Percentiles rank a stretch among this genome's conserved stretches.
Evolutionary conservation across 92 coral and sea anemone species (phyloP).

Genomic region (Chrysogorgia sp.): DNA sequence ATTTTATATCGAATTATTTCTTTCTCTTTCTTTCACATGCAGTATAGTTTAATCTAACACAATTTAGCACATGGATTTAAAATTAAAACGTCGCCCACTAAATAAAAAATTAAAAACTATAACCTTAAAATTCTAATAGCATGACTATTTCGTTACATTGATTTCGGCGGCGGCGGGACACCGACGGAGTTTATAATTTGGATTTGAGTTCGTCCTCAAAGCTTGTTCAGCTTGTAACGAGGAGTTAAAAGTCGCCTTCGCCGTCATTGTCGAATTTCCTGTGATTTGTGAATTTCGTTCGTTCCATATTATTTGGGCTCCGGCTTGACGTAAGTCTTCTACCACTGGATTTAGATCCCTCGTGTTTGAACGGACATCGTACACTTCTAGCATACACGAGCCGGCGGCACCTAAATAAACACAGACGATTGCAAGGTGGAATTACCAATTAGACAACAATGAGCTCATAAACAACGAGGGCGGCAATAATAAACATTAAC

Average conservation of each 20-base stretch:
- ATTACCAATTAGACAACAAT: no score
- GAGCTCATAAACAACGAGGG: no score
- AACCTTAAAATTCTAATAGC: conserved; percentile 43
- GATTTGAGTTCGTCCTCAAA: conserved; percentile 60
- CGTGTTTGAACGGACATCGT: conserved; percentile 58
- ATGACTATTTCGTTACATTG: conserved; percentile 47
- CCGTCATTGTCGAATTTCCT: conserved; percentile 26
- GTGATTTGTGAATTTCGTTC: conserved; percentile 19
- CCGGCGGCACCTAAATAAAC: conserved; percentile 11
- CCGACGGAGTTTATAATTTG: conserved; percentile 80
- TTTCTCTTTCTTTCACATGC: not conserved
- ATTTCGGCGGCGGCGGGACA: conserved; percentile 59
- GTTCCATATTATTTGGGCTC: conserved; percentile 68
- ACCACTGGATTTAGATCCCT: conserved; percentile 69
- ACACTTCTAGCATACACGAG: conserved; percentile 69
- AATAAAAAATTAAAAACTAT: conserved; percentile 40
- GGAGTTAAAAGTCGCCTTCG: conserved; percentile 72
- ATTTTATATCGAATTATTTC: conserved; percentile 24
- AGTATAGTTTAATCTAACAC: conserved; percentile 29
- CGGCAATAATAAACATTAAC: no score
- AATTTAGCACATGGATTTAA: conserved; percentile 8
- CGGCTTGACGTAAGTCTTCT: conserved; percentile 69
- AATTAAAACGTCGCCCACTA: conserved; percentile 15
- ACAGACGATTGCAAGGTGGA: not conserved
- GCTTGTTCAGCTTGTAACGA: conserved; percentile 70